Evolutionary conservation across 2,888 invertebrate species (phyloP).

Genomic region (Tanaodytes sp.): DNA sequence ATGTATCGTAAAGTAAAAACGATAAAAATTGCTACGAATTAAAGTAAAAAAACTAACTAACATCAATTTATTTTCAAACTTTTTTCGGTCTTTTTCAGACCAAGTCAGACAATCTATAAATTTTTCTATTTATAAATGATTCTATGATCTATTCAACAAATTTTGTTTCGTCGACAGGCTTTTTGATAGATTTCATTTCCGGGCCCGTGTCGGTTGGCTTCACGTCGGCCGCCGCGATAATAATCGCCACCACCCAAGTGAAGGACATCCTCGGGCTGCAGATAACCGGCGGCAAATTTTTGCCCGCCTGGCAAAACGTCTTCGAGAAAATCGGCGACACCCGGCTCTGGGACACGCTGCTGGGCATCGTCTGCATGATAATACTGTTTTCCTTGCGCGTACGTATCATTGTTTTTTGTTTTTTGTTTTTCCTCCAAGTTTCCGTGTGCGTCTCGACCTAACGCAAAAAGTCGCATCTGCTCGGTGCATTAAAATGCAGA

Average conservation of each 20-base stretch:
- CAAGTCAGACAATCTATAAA: too few relatives aligned
- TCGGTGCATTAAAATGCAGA: conserved; percentile 18
- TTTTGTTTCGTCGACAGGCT: conserved; percentile 75
- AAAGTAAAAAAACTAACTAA: too few relatives aligned
- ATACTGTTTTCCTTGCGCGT: conserved; percentile 82
- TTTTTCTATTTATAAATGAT: too few relatives aligned
- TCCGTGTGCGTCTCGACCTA: too few relatives aligned
- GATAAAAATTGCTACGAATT: too few relatives aligned
- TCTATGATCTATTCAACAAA: conserved; percentile 9
- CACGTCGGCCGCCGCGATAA: conserved; percentile 87
- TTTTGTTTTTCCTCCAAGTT: too few relatives aligned
- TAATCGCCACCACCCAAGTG: conserved; percentile 86
- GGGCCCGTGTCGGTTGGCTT: conserved; percentile 88
- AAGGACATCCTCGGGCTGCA: conserved; percentile 83
- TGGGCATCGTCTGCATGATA: conserved; percentile 81
- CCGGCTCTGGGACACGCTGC: conserved; percentile 80
- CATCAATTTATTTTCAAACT: too few relatives aligned
- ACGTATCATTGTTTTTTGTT: too few relatives aligned
- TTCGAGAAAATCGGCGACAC: conserved; percentile 82
- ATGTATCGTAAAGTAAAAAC: too few relatives aligned
- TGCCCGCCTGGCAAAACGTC: conserved; percentile 81
- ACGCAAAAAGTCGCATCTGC: background rate
- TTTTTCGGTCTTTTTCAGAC: too few relatives aligned
- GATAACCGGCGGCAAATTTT: conserved; percentile 81
- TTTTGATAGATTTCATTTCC: conserved; percentile 87